phyloP scores from a whole-genome alignment of 2,797 vertebrate genomes.

The Australoheros facetus region DNA sequence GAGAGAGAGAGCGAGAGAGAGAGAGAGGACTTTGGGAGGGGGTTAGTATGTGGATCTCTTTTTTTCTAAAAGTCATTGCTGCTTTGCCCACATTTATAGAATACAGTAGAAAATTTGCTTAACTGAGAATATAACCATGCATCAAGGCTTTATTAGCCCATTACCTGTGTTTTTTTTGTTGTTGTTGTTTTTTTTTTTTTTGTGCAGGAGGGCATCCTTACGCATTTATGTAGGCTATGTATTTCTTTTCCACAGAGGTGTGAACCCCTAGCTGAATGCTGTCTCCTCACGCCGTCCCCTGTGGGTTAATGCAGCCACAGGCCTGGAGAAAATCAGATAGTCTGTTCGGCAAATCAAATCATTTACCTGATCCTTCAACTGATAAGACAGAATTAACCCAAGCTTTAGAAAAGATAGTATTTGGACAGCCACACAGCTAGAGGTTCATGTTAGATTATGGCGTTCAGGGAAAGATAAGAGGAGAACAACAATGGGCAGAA shows the following conservation, averaged over 20 bases:
- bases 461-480: constrained; percentile 2
- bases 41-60: constrained; percentile 1
- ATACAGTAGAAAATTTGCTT: constrained; percentile 22
- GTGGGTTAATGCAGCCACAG: constrained; percentile 57
- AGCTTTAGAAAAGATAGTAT: constrained; percentile 20
- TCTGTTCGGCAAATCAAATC: constrained; percentile 59
- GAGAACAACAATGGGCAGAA: not conserved
- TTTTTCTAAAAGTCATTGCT: constrained; percentile 13
- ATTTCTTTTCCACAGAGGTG: constrained; percentile 32
- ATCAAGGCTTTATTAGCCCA: not conserved
- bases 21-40: not conserved
- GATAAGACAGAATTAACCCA: constrained; percentile 40
- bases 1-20: not conserved
- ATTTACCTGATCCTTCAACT: constrained; percentile 51
- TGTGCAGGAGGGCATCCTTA: not conserved
- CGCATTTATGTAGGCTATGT: not conserved
- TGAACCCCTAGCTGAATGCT: constrained; percentile 48
- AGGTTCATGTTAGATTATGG: constrained; percentile 15
- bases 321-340: constrained; percentile 47
- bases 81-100: constrained; percentile 13
- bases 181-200: not conserved
- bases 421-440: not conserved
- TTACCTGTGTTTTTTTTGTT: not conserved
- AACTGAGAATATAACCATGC: not conserved
- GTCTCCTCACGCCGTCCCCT: constrained; percentile 49